Conservation (phyloP, 2,888 invertebrate species). For the Agrochola circellaris region DNA sequence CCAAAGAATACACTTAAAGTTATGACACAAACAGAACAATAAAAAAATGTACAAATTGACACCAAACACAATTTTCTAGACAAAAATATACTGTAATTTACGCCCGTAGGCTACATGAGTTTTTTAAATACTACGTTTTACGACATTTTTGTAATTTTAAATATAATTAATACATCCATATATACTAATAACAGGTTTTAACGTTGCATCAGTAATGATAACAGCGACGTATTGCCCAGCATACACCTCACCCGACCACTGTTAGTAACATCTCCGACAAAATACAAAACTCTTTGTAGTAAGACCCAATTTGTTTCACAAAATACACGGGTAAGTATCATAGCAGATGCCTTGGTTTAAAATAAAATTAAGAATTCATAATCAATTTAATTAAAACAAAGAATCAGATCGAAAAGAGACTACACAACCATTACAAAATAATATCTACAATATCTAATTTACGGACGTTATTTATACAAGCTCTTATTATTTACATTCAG, state of each 20-base stretch:
- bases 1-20: conserved; percentile 79
- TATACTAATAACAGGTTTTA: conserved; percentile 34
- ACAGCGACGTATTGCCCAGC: conserved; percentile 38
- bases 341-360: conserved; percentile 55
- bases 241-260: conserved; percentile 47
- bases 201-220: conserved; percentile 39
- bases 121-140: conserved; percentile 46
- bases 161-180: conserved; percentile 41
- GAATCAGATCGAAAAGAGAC: conserved; percentile 78
- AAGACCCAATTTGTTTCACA: conserved; percentile 77
- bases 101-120: conserved; percentile 26
- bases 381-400: conserved; percentile 67
- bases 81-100: conserved; percentile 57
- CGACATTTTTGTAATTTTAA: conserved; percentile 44
- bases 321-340: conserved; percentile 73
- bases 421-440: conserved; percentile 81
- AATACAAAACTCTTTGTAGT: conserved; percentile 53
- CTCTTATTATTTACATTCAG: conserved; percentile 83
- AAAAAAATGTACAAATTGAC: conserved; percentile 68
- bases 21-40: conserved; percentile 70
- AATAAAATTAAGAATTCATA: conserved; percentile 56
- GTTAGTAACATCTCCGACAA: conserved; percentile 55
- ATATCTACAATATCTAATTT: conserved; percentile 66
- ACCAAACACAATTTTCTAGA: conserved; percentile 51
- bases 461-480: conserved; percentile 76